phyloP scores from a whole-genome alignment of 2,113 vertebrate genomes.

The Nannospalax galili region DNA sequence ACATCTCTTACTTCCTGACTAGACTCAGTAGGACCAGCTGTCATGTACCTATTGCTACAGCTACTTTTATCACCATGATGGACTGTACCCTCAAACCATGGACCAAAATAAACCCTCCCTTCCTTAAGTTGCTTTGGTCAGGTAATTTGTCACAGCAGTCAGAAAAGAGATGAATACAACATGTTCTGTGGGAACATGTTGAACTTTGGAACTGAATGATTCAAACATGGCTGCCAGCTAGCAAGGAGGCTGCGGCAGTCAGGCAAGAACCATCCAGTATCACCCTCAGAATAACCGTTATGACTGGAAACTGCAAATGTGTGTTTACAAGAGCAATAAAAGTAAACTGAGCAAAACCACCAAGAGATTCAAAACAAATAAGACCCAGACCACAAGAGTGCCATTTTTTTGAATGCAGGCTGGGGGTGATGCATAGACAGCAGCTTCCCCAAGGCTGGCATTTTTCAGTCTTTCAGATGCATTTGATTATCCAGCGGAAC shows the following conservation, averaged over 20 bases:
- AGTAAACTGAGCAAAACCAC: neutral
- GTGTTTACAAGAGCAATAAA: constrained; percentile 33
- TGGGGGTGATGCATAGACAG: neutral
- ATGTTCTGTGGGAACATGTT: neutral
- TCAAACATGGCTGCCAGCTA: neutral
- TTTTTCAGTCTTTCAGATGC: neutral
- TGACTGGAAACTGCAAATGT: neutral
- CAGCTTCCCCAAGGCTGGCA: neutral
- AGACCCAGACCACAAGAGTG: neutral
- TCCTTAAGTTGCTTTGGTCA: neutral
- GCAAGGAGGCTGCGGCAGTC: neutral
- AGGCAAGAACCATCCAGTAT: neutral
- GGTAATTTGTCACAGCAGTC: neutral
- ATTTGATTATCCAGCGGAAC: neutral
- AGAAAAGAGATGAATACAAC: neutral
- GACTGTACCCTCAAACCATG: neutral
- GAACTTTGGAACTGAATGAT: neutral
- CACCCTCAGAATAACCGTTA: neutral
- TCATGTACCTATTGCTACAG: neutral
- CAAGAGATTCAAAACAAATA: neutral
- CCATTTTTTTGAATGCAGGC: neutral
- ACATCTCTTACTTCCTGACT: neutral
- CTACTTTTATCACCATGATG: neutral
- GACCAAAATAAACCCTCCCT: neutral
- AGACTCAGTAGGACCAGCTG: neutral